Evolutionary conservation across 2,113 vertebrate genomes (phyloP).

Genomic region (Accipiter cooperii): DNA sequence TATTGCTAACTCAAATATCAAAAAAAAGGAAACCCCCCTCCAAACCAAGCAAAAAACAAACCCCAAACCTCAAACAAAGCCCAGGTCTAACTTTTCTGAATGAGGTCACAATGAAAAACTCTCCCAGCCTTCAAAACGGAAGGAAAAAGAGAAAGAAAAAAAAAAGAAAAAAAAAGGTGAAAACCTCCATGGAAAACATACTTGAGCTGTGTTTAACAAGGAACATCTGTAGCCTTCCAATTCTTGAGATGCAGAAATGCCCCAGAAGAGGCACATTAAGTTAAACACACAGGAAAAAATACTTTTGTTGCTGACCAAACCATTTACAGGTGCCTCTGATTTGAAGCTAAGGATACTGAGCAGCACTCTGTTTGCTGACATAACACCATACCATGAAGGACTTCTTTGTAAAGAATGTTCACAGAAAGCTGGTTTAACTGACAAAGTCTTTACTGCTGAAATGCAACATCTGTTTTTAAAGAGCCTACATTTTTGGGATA

Average conservation of each 20-base stretch:
- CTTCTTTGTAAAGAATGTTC: constrained; percentile 24
- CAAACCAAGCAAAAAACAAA: not conserved
- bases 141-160: too few species aligned
- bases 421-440: constrained; percentile 26
- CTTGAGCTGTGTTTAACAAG: not conserved
- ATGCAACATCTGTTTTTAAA: constrained; percentile 44
- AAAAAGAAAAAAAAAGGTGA: not conserved
- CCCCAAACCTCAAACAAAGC: not conserved
- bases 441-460: constrained; percentile 8
- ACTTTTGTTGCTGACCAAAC: constrained; percentile 14
- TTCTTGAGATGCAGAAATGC: not conserved
- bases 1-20: not conserved
- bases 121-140: not conserved
- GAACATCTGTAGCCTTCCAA: not conserved
- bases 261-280: not conserved
- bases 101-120: not conserved
- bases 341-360: not conserved
- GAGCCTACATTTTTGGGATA: not conserved
- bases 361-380: not conserved
- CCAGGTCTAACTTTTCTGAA: not conserved
- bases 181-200: not conserved
- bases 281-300: constrained; percentile 12
- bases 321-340: constrained; percentile 35
- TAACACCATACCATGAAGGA: not conserved
- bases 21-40: not conserved